phyloP scores from a whole-genome alignment of 2,113 vertebrate species.

The Sisor rabdophorus region DNA sequence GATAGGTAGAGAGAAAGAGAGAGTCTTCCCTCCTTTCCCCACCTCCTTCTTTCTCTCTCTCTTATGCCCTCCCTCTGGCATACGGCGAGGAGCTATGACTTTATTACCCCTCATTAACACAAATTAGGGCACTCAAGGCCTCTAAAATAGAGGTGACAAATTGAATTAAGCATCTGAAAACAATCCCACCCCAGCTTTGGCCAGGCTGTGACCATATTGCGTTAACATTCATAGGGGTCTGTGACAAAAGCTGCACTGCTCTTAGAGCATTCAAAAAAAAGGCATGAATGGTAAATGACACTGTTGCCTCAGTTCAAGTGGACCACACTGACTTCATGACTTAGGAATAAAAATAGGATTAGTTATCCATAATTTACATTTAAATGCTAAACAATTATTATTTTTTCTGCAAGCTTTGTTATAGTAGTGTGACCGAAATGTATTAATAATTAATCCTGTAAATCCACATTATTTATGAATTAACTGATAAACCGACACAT shows the following conservation, averaged over 20 bases:
- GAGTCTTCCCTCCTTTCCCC: constrained; percentile 47
- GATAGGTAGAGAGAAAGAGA: constrained; percentile 51
- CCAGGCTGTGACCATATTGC: constrained; percentile 71
- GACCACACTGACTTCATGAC: constrained; percentile 33
- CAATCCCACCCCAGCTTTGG: constrained; percentile 60
- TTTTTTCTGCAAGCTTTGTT: too few species aligned
- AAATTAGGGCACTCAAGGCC: constrained; percentile 76
- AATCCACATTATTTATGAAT: not conserved
- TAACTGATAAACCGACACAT: not conserved
- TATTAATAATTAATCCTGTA: not conserved
- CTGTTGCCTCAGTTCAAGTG: constrained; percentile 51
- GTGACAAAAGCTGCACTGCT: constrained; percentile 55
- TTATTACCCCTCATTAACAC: constrained; percentile 80
- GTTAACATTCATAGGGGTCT: constrained; percentile 63
- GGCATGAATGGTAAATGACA: constrained; percentile 62
- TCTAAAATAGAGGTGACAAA: constrained; percentile 75
- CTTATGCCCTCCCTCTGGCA: constrained; percentile 55
- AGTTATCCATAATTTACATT: not conserved
- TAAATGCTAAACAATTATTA: too few species aligned
- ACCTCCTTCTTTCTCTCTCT: constrained; percentile 38
- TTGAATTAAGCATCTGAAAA: constrained; percentile 79
- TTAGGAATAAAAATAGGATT: not conserved
- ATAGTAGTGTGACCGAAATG: not conserved
- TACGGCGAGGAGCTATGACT: constrained; percentile 74
- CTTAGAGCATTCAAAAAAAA: constrained; percentile 53